Evolutionary conservation across 1,140 invertebrate species (phyloP).

Genomic region (Octopus sinensis): DNA sequence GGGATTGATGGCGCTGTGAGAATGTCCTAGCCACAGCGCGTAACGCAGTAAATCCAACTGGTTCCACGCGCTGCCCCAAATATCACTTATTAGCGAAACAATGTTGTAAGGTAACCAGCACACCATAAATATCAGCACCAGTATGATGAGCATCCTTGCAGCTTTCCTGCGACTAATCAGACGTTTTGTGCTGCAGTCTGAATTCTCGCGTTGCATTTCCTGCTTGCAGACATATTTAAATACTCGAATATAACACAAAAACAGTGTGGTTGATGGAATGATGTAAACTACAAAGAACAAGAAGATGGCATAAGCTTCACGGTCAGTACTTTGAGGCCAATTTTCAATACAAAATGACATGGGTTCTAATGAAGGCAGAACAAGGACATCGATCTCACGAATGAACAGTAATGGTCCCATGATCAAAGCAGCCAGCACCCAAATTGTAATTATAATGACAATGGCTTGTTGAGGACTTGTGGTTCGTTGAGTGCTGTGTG

Average conservation of each 20-base stretch:
- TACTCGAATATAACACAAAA: conserved; percentile 60
- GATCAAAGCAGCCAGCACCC: conserved; percentile 66
- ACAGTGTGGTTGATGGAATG: conserved; percentile 59
- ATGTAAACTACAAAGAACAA: conserved; percentile 61
- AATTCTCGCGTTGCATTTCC: conserved; percentile 60
- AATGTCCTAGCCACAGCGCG: conserved; percentile 70
- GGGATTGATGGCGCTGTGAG: conserved; percentile 75
- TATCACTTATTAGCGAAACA: conserved; percentile 65
- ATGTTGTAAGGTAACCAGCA: conserved; percentile 88
- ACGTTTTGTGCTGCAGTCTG: conserved; percentile 63
- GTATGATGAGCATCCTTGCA: conserved; percentile 85
- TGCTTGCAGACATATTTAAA: conserved; percentile 61
- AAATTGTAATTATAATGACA: conserved; percentile 63
- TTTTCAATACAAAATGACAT: conserved; percentile 64
- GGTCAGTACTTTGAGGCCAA: conserved; percentile 51
- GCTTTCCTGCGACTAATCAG: conserved; percentile 81
- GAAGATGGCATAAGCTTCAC: conserved; percentile 60
- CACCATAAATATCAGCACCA: conserved; percentile 88
- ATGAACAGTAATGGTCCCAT: conserved; percentile 69
- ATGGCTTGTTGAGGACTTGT: conserved; percentile 65
- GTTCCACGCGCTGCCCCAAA: conserved; percentile 53
- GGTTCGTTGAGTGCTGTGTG: conserved; percentile 61
- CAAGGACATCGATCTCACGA: conserved; percentile 40
- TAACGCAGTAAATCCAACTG: conserved; percentile 55
- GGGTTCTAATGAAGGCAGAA: conserved; percentile 25